Conservation (phyloP, 30 jellyfish, hydroid and myxozoan genomes). For the Aurelia aurita complex sp. Pacific region DNA sequence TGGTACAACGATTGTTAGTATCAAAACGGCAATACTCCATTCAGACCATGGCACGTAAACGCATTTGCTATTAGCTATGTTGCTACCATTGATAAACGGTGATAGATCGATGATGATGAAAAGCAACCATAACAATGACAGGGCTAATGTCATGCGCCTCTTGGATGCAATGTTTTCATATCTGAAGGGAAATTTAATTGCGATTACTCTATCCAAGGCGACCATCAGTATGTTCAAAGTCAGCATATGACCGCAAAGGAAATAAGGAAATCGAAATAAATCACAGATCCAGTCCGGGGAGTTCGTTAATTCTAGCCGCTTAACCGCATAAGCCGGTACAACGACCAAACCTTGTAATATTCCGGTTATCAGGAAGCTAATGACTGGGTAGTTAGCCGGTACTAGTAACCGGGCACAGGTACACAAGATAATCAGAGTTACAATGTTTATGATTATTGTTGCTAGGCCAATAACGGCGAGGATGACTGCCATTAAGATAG, state of each 20-base stretch:
- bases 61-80: constrained; percentile 1
- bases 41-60: constrained; percentile 39
- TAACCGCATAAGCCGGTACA: constrained; percentile 40
- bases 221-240: constrained; percentile 34
- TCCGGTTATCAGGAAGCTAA: constrained; percentile 51
- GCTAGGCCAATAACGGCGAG: constrained; percentile 23
- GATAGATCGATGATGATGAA: constrained; percentile 17
- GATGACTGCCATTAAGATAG: neutral
- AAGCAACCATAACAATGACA: constrained; percentile 13
- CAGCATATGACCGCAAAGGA: constrained; percentile 64
- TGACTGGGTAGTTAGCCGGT: constrained; percentile 46
- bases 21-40: constrained; percentile 57
- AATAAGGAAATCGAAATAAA: constrained; percentile 49
- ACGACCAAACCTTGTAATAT: constrained; percentile 48
- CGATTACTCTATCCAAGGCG: constrained; percentile 40
- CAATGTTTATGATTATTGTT: constrained; percentile 19
- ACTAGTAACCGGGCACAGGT: constrained; percentile 17
- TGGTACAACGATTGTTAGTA: constrained; percentile 36
- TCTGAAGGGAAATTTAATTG: constrained; percentile 32
- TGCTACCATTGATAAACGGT: constrained; percentile 38
- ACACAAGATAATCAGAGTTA: constrained; percentile 26
- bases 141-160: neutral
- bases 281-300: constrained; percentile 57
- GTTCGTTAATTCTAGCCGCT: constrained; percentile 17
- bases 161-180: neutral